phyloP scores from a whole-genome alignment of 35 echinoderm and acorn worm species.

The Acanthaster planci region DNA sequence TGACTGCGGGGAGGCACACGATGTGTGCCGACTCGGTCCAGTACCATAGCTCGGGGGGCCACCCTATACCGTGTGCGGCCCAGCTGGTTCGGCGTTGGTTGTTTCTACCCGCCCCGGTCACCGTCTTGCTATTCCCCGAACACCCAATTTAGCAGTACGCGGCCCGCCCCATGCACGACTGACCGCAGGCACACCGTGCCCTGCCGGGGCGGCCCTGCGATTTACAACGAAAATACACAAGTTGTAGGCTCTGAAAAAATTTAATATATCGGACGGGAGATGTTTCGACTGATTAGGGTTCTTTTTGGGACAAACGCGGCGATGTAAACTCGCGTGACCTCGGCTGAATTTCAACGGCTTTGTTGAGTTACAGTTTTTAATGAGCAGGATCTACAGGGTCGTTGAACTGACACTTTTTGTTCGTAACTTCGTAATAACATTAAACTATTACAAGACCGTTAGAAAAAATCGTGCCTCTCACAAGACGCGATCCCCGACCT shows the following conservation, averaged over 20 bases:
- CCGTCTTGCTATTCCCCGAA: neutral
- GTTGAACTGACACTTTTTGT: neutral
- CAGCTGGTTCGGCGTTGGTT: neutral
- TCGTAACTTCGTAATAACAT: no score
- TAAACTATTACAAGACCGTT: no score
- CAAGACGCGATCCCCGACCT: no score
- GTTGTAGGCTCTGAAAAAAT: conserved; percentile 18
- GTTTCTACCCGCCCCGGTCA: neutral
- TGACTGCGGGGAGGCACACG: neutral
- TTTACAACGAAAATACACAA: conserved; percentile 29
- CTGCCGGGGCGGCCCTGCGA: neutral
- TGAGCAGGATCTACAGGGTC: neutral
- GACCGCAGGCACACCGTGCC: neutral
- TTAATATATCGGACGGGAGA: conserved; percentile 13
- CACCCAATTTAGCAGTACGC: conserved; percentile 6
- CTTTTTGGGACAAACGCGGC: neutral
- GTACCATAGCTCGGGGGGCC: neutral
- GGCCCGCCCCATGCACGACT: neutral
- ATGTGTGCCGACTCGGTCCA: neutral
- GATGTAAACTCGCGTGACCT: conserved; percentile 15
- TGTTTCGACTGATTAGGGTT: conserved; percentile 15
- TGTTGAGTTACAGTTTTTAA: conserved; percentile 32
- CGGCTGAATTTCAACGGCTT: neutral
- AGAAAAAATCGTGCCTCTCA: no score
- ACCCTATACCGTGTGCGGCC: conserved; percentile 7